phyloP scores from a whole-genome alignment of 2,888 invertebrate genomes.

The Hedya salicella region DNA sequence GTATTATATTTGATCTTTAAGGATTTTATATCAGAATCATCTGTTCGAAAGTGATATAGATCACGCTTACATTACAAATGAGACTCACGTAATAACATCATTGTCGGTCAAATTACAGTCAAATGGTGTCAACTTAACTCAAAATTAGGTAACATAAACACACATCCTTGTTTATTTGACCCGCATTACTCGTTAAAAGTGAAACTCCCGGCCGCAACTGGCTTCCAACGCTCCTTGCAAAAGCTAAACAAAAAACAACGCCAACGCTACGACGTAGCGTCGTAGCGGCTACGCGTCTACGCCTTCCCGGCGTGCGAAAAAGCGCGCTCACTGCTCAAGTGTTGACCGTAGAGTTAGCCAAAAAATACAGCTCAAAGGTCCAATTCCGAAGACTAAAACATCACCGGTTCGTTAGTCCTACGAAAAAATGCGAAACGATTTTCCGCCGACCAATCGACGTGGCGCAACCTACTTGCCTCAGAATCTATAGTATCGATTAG shows the following conservation, averaged over 20 bases:
- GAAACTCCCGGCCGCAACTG: not conserved
- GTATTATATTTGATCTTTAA: too few relatives aligned
- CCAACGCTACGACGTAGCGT: constrained; percentile 27
- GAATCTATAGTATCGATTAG: constrained; percentile 85
- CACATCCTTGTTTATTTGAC: not conserved
- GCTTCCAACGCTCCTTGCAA: not conserved
- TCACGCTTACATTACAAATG: too few relatives aligned
- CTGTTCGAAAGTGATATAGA: too few relatives aligned
- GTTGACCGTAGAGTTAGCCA: constrained; percentile 62
- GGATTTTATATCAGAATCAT: too few relatives aligned
- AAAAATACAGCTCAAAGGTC: constrained; percentile 74
- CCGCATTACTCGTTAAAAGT: not conserved
- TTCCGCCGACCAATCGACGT: constrained; percentile 70
- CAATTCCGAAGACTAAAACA: constrained; percentile 74
- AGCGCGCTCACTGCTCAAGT: constrained; percentile 75
- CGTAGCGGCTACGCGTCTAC: constrained; percentile 45
- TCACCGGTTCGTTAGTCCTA: constrained; percentile 75
- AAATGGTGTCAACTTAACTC: not conserved
- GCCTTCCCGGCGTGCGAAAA: constrained; percentile 73
- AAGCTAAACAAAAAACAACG: constrained; percentile 1
- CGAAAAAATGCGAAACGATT: constrained; percentile 67
- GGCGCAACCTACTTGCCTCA: constrained; percentile 82
- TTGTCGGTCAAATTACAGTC: too few relatives aligned
- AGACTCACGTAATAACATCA: too few relatives aligned
- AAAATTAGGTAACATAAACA: not conserved